phyloP scores from a whole-genome alignment of 2,797 vertebrate species.

The Petrocephalus schoutedeni region DNA sequence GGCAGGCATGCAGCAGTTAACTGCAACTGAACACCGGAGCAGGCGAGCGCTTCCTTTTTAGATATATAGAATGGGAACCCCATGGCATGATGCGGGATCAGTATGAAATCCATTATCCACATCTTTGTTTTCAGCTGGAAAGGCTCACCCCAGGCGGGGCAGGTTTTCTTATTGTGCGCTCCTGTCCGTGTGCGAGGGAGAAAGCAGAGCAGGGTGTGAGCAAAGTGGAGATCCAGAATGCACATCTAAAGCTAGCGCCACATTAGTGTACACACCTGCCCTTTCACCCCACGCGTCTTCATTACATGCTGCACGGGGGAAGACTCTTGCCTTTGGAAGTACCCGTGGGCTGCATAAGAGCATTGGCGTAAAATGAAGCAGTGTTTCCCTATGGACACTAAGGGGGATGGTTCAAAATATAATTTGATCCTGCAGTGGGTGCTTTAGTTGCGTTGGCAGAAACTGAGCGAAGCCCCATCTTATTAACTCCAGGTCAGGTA shows the following conservation, averaged over 20 bases:
- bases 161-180: background rate
- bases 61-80: background rate
- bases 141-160: background rate
- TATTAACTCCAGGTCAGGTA: background rate
- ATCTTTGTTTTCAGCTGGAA: background rate
- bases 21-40: background rate
- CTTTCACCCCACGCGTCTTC: background rate
- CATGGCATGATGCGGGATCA: background rate
- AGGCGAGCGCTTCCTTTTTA: background rate
- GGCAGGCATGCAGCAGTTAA: background rate
- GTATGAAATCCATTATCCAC: background rate
- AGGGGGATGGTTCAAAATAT: constrained; percentile 1
- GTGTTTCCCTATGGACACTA: background rate
- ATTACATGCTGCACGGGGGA: background rate
- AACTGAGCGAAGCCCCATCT: background rate
- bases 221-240: background rate
- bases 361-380: background rate
- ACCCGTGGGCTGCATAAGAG: background rate
- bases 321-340: background rate
- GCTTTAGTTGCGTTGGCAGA: background rate
- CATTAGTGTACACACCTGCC: background rate
- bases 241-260: background rate
- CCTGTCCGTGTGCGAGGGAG: background rate
- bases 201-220: background rate
- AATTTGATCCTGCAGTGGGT: background rate